These are phyloP conservation scores for Seriola dumerili DNA, from an alignment of 2,113 vertebrate species.

Conservation along the genomic window DNA sequence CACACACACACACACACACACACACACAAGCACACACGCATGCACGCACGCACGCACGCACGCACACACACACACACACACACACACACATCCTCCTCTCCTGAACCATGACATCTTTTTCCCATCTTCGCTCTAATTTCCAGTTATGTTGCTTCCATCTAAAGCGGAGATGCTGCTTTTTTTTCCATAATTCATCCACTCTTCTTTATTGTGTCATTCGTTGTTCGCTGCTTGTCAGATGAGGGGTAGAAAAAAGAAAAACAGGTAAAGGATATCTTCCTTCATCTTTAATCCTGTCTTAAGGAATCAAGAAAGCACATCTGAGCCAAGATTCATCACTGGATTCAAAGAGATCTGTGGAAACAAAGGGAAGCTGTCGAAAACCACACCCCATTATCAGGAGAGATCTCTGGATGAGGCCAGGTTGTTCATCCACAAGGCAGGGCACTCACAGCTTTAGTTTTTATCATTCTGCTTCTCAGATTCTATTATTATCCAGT, in stretches of 20 bases:
- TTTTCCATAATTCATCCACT: slow-evolving; percentile 26
- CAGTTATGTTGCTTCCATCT: slow-evolving; percentile 38
- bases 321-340: slow-evolving; percentile 57
- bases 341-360: slow-evolving; percentile 60
- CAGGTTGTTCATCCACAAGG: slow-evolving; percentile 21
- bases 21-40: background rate
- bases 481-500: slow-evolving; percentile 22
- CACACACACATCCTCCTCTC: background rate
- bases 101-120: slow-evolving; percentile 11
- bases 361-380: slow-evolving; percentile 56
- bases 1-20: background rate
- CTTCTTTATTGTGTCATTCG: slow-evolving; percentile 49
- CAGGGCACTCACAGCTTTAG: slow-evolving; percentile 23
- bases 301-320: slow-evolving; percentile 54
- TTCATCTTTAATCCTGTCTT: slow-evolving; percentile 64
- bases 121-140: slow-evolving; percentile 26
- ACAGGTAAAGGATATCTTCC: slow-evolving; percentile 23
- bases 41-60: background rate
- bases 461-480: slow-evolving; percentile 11
- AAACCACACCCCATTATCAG: slow-evolving; percentile 35
- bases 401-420: slow-evolving; percentile 31
- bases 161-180: slow-evolving; percentile 8
- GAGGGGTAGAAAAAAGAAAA: slow-evolving; percentile 10
- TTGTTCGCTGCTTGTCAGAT: slow-evolving; percentile 58
- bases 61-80: background rate